Conservation (phyloP, 2,797 vertebrate genomes). For the Myiothlypis chrysogaster region DNA sequence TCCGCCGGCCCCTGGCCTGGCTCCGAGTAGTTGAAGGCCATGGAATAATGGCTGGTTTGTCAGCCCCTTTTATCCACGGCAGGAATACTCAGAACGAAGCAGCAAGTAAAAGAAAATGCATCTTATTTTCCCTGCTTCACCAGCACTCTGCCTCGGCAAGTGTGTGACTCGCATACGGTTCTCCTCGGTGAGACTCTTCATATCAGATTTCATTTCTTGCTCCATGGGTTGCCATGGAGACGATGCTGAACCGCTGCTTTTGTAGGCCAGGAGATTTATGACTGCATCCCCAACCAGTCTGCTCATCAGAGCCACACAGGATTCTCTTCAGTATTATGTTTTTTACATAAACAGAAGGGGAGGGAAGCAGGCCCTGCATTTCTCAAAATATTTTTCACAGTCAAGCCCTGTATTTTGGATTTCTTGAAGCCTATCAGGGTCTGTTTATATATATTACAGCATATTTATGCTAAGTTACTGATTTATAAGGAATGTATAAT, state of each 20-base stretch:
- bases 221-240: constrained; percentile 62
- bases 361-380: not conserved
- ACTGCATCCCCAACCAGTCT: constrained; percentile 13
- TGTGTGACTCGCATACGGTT: constrained; percentile 48
- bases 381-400: not conserved
- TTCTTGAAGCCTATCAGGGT: not conserved
- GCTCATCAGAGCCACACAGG: constrained; percentile 20
- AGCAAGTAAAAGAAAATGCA: constrained; percentile 31
- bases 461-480: not conserved
- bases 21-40: constrained; percentile 25
- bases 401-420: not conserved
- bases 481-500: not conserved
- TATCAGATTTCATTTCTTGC: constrained; percentile 65
- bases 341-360: not conserved
- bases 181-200: not conserved
- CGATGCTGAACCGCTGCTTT: constrained; percentile 42
- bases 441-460: not conserved
- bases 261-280: constrained; percentile 60
- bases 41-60: constrained; percentile 49
- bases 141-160: not conserved
- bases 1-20: constrained; percentile 16
- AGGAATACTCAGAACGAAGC: constrained; percentile 13
- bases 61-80: constrained; percentile 16
- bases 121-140: constrained; percentile 18
- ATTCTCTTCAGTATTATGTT: not conserved